Percentiles rank a stretch among this genome's conserved stretches.
These are phyloP conservation scores for Conistra vaccinii DNA, from an alignment of 2,888 invertebrate species.

Conservation along the genomic window DNA sequence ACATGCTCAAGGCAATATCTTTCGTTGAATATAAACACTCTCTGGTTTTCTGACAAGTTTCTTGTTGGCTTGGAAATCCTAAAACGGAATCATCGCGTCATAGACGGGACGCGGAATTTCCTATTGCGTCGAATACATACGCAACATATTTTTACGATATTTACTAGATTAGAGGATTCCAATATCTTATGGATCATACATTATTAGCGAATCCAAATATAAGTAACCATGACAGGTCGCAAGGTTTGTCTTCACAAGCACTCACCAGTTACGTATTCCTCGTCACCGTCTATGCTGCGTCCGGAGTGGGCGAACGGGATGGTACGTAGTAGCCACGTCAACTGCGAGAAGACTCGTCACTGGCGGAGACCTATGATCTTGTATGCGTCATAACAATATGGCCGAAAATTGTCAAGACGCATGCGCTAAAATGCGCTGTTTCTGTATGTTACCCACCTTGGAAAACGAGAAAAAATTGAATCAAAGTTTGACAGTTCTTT, in stretches of 20 bases:
- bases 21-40: constrained; percentile 70
- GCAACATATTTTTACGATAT: constrained; percentile 79
- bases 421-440: constrained; percentile 79
- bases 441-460: constrained; percentile 60
- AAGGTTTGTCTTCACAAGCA: constrained; percentile 91
- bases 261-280: constrained; percentile 98
- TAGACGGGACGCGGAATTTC: constrained; percentile 83
- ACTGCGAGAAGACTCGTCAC: constrained; percentile 96
- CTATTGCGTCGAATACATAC: constrained; percentile 86
- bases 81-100: constrained; percentile 87
- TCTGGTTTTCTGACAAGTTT: constrained; percentile 71
- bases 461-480: constrained; percentile 28
- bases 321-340: constrained; percentile 98
- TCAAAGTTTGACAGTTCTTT: constrained; percentile 27
- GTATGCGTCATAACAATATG: constrained; percentile 95
- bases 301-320: constrained; percentile 97
- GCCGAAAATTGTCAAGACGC: constrained; percentile 90
- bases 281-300: constrained; percentile 98
- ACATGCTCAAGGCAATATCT: constrained; percentile 73
- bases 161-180: constrained; percentile 73
- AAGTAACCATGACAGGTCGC: constrained; percentile 89
- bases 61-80: constrained; percentile 83
- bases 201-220: constrained; percentile 86
- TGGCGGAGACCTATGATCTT: constrained; percentile 94
- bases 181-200: constrained; percentile 80